These are phyloP conservation scores for Unio pictorum DNA, from an alignment of 2,888 invertebrate species.

Conservation along the genomic window DNA sequence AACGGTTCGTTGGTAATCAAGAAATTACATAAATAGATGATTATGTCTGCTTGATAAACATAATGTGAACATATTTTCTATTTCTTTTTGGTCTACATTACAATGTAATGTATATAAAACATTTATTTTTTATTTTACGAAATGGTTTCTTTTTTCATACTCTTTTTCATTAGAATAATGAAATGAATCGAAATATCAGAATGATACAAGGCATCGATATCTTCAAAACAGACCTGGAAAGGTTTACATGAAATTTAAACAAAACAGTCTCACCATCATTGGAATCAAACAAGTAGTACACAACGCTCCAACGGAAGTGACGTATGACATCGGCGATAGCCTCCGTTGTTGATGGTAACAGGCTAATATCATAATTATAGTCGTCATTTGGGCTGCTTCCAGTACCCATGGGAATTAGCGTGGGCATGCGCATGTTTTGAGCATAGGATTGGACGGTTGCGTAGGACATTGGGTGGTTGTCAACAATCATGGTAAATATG, in stretches of 20 bases:
- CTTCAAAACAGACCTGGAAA: not conserved
- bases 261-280: conserved; percentile 82
- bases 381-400: conserved; percentile 44
- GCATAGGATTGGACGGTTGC: conserved; percentile 63
- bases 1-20: too few relatives aligned
- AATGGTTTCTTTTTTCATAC: too few relatives aligned
- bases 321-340: conserved; percentile 95
- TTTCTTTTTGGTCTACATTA: too few relatives aligned
- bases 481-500: conserved; percentile 59
- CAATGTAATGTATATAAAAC: too few relatives aligned
- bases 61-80: too few relatives aligned
- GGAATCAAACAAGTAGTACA: conserved; percentile 92
- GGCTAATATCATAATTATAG: conserved; percentile 71
- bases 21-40: too few relatives aligned
- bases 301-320: conserved; percentile 90
- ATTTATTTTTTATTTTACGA: too few relatives aligned
- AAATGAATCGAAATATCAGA: conserved; percentile 1
- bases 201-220: conserved; percentile 1
- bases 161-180: not conserved
- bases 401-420: conserved; percentile 53
- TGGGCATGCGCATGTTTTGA: conserved; percentile 61
- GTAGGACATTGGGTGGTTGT: conserved; percentile 50
- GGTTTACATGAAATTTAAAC: conserved; percentile 5
- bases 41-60: too few relatives aligned
- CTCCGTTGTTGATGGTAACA: conserved; percentile 95